Conservation (phyloP, 2,113 vertebrate genomes). For the Illadopsis cleaveri region DNA sequence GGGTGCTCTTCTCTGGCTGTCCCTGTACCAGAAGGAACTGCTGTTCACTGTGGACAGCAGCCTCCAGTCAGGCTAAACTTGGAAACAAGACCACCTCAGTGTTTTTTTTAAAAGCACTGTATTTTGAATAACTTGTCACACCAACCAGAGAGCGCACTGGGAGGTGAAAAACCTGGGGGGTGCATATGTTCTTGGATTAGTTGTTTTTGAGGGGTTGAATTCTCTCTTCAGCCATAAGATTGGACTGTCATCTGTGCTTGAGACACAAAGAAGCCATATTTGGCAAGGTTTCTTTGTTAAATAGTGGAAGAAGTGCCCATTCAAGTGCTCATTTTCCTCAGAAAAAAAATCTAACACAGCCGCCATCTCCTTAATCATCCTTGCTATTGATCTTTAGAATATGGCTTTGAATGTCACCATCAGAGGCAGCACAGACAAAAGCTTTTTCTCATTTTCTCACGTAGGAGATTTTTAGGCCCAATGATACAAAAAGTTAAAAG, state of each 20-base stretch:
- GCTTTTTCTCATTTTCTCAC: neutral
- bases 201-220: neutral
- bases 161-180: neutral
- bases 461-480: neutral
- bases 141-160: neutral
- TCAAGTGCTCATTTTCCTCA: neutral
- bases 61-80: neutral
- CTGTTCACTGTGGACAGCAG: neutral
- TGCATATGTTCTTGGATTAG: neutral
- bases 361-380: neutral
- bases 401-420: neutral
- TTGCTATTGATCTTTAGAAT: neutral
- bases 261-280: fast-evolving
- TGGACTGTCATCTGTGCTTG: neutral
- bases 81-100: neutral
- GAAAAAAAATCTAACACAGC: neutral
- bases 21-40: neutral
- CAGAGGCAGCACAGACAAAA: conserved; percentile 6
- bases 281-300: neutral
- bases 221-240: neutral
- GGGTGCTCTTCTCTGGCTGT: neutral
- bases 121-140: neutral
- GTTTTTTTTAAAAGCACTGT: neutral
- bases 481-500: neutral
- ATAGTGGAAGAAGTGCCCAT: neutral